Percentiles rank a stretch among this genome's conserved stretches.
phyloP scores from a whole-genome alignment of 2,797 vertebrate species.

The Pogoniulus pusillus region DNA sequence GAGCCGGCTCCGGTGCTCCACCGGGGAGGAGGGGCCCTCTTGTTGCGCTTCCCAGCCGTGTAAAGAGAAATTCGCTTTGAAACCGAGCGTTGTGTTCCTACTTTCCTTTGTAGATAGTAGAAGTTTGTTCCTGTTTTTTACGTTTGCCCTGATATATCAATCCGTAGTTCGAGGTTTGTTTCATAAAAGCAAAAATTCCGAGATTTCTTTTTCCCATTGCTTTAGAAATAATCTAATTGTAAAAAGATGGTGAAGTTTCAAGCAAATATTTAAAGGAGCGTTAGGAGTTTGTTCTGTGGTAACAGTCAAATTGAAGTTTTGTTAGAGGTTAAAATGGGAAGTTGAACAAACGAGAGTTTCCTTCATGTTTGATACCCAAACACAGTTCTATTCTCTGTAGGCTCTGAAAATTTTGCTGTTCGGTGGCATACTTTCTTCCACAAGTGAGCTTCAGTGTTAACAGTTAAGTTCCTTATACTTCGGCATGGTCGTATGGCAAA shows the following conservation, averaged over 20 bases:
- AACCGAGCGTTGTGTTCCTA: fast-evolving
- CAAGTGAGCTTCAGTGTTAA: neutral
- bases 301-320: neutral
- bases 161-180: neutral
- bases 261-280: neutral
- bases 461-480: neutral
- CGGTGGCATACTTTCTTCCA: neutral
- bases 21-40: fast-evolving
- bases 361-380: neutral
- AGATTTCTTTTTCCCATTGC: neutral
- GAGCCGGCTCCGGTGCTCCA: fast-evolving
- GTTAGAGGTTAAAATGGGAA: neutral
- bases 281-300: neutral
- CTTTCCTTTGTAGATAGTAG: neutral
- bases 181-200: neutral
- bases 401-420: neutral
- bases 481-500: neutral
- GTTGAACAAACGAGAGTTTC: fast-evolving
- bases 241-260: fast-evolving
- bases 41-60: fast-evolving
- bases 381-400: neutral
- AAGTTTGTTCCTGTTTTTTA: neutral
- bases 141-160: neutral
- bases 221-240: neutral
- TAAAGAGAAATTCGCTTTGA: neutral